Conservation (phyloP, 2,113 vertebrate genomes). For the Pelvicachromis taeniatus region DNA sequence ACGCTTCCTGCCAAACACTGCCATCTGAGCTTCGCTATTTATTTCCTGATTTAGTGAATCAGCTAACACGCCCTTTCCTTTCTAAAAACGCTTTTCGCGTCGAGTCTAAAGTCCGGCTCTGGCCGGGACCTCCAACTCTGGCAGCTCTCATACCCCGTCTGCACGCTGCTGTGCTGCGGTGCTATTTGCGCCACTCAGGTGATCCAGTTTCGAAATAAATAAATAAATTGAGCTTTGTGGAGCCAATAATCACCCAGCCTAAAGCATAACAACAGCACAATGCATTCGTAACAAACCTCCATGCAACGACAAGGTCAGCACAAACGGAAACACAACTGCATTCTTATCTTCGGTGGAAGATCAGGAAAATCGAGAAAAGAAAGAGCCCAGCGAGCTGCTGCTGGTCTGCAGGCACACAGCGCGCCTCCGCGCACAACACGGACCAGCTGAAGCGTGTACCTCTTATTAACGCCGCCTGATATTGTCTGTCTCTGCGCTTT, state of each 20-base stretch:
- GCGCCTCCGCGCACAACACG: not conserved
- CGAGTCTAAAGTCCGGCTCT: not conserved
- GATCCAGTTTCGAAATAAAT: not conserved
- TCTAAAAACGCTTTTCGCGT: not conserved
- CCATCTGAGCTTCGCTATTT: not conserved
- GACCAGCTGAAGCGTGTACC: not conserved
- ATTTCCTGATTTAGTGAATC: not conserved
- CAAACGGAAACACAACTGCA: not conserved
- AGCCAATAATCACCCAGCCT: too few species aligned
- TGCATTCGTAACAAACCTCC: not conserved
- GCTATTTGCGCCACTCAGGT: conserved; percentile 1
- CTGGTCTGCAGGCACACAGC: not conserved
- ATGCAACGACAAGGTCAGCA: not conserved
- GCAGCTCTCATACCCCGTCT: not conserved
- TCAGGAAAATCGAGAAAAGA: not conserved
- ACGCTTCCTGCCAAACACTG: conserved; percentile 10
- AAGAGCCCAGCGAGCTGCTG: not conserved
- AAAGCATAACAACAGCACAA: not conserved
- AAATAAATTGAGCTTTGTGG: not conserved
- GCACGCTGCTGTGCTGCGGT: not conserved
- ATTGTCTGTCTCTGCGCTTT: not conserved
- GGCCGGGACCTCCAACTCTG: not conserved
- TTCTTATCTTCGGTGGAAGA: not conserved
- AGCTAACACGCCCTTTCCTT: too few species aligned
- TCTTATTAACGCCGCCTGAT: not conserved